Percentiles rank a stretch among this genome's conserved stretches.
Conservation (phyloP, 2,113 vertebrate species). For the Taxidea taxus region DNA sequence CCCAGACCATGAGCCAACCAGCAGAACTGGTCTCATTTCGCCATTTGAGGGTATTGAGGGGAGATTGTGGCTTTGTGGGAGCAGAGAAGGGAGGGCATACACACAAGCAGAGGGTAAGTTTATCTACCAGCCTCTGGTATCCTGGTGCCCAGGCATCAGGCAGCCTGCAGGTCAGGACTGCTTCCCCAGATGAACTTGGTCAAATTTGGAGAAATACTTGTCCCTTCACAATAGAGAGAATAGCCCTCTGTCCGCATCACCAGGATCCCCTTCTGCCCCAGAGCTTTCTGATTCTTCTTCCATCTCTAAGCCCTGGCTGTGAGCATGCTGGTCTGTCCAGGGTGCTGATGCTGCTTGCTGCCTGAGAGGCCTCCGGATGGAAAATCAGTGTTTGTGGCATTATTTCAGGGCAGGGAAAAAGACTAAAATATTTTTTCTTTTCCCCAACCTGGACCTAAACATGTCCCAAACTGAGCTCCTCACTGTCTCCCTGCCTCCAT, state of each 20-base stretch:
- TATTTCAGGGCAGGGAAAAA: not conserved
- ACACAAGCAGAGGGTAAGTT: not conserved
- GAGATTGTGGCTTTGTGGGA: not conserved
- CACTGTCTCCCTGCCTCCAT: not conserved
- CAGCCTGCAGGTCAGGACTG: not conserved
- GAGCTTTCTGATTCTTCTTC: not conserved
- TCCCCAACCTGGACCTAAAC: not conserved
- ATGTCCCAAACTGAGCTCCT: not conserved
- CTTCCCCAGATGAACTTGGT: not conserved
- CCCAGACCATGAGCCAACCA: not conserved
- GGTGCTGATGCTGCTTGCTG: slow-evolving; percentile 53
- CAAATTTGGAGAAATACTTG: not conserved
- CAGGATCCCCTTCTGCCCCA: not conserved
- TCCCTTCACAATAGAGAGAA: not conserved
- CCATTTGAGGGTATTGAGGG: not conserved
- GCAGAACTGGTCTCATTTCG: too few relatives aligned
- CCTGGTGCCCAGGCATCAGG: not conserved
- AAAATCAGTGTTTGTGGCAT: not conserved
- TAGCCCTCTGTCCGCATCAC: not conserved
- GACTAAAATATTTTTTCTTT: not conserved
- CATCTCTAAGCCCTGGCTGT: not conserved
- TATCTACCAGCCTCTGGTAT: not conserved
- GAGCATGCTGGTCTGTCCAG: slow-evolving; percentile 66
- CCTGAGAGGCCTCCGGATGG: not conserved
- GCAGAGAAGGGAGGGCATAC: not conserved